phyloP scores from a whole-genome alignment of 2,113 vertebrate species.

The Oxyruncus cristatus region DNA sequence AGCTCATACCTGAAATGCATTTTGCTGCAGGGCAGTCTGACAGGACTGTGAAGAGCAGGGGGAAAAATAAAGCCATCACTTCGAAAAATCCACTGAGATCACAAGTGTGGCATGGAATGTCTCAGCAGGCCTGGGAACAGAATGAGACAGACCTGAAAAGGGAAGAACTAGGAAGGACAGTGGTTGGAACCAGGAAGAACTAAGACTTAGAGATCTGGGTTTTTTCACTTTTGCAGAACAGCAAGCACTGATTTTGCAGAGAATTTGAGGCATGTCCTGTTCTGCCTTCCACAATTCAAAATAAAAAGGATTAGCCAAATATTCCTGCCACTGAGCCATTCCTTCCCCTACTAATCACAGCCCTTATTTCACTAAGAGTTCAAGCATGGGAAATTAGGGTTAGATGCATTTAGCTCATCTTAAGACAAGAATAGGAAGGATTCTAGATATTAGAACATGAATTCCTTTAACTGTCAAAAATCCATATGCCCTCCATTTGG shows the following conservation, averaged over 20 bases:
- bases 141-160: not conserved
- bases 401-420: not conserved
- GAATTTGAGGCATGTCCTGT: not conserved
- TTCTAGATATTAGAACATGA: not conserved
- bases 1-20: constrained; percentile 6
- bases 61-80: constrained; percentile 25
- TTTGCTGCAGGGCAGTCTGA: constrained; percentile 1
- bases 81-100: not conserved
- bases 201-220: not conserved
- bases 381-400: not conserved
- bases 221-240: not conserved
- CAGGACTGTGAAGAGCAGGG: not conserved
- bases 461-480: constrained; percentile 23
- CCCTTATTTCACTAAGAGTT: not conserved
- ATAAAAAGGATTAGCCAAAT: not conserved
- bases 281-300: not conserved
- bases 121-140: not conserved
- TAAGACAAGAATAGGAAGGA: not conserved
- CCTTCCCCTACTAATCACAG: not conserved
- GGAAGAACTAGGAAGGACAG: not conserved
- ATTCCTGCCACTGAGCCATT: not conserved
- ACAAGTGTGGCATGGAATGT: not conserved
- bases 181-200: fast-evolving
- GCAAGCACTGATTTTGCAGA: not conserved
- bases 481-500: not conserved